Base-by-base conservation (phyloP, 2,113 vertebrate species). In the Numida meleagris region DNA sequence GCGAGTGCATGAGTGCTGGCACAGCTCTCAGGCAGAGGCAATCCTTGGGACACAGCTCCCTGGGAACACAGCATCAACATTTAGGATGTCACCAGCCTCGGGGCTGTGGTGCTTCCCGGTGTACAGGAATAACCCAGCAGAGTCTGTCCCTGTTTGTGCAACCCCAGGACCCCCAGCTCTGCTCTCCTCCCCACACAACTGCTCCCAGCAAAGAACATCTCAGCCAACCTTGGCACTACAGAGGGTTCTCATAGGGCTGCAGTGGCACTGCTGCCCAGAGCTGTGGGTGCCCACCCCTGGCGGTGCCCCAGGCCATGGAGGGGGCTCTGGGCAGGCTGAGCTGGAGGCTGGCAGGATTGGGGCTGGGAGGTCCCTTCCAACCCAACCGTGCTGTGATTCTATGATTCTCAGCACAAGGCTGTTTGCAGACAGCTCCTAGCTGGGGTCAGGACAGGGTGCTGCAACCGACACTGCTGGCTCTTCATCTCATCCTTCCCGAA, bases 391-490 rank as follows among this genome's bases (percentile, higher is more conserved):
- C 53, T 55, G 18, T 19, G 29, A 33, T 57, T 57, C 53, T 57
- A 19, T 17, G 17, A 57, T 57, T 33, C 46, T 20, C n/a, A 34
- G 67, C 67, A 70, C n/a, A 12, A 25, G 45, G 24, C 66, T 48
- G 33, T 27, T 34, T 16, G 45, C 23, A 25, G 46, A 14, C 24
- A 70, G 36, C 15, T 51, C 46, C 67, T 25, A 27, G 34, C 17
- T n/a, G 24, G 12, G 46, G 24, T 50, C 14, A 10, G 67, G 23
- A n/a, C 65, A 48, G 40, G 75, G 76, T 53, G 42, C 88, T 31
- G 50, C 27, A 34, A 88, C 59, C 68, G 59, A 4, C 2, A 0
- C 79, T 20, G 53, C 33, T 3, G 5, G 0, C 0, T 7, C 27
- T 86, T 82, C 21, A 1, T 23, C 90, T 66, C 42, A 13, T 7